A percentile compares a stretch with the other conserved stretches of the same genome.
These are phyloP conservation scores for Pinctada fucata DNA, from an alignment of 2,888 invertebrate species.

Conservation along the genomic window DNA sequence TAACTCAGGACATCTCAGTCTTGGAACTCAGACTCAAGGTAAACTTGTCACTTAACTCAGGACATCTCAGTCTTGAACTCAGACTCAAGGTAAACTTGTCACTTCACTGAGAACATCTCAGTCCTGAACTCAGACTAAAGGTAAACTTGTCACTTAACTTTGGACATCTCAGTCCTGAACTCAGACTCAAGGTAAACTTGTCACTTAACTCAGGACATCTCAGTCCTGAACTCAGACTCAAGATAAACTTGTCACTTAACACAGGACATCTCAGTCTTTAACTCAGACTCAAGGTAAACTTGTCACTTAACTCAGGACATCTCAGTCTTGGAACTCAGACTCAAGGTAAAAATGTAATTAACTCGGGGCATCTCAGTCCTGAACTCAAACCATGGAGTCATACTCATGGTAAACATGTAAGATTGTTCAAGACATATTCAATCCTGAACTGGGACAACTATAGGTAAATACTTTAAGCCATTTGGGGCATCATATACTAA, in stretches of 20 bases:
- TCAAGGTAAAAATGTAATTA: constrained; percentile 34
- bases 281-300: constrained; percentile 37
- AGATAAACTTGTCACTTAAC: constrained; percentile 41
- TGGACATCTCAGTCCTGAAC: constrained; percentile 44
- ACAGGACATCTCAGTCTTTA: constrained; percentile 43
- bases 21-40: too few species aligned
- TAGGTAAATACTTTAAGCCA: constrained; percentile 13
- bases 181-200: constrained; percentile 47
- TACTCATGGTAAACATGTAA: too few species aligned
- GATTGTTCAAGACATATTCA: too few species aligned
- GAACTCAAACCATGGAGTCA: constrained; percentile 26
- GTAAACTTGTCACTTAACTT: constrained; percentile 35
- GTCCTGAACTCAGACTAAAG: too few species aligned
- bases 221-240: constrained; percentile 3
- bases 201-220: constrained; percentile 45
- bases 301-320: constrained; percentile 42
- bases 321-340: constrained; percentile 21
- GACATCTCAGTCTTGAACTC: too few species aligned
- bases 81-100: too few species aligned
- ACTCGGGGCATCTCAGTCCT: constrained; percentile 51
- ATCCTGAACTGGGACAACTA: too few species aligned
- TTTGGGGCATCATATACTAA: constrained; percentile 41
- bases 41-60: too few species aligned
- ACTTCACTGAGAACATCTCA: too few species aligned
- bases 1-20: constrained; percentile 49